These are phyloP conservation scores for Cyclophora punctaria DNA, from an alignment of 2,888 invertebrate species.

Conservation along the genomic window DNA sequence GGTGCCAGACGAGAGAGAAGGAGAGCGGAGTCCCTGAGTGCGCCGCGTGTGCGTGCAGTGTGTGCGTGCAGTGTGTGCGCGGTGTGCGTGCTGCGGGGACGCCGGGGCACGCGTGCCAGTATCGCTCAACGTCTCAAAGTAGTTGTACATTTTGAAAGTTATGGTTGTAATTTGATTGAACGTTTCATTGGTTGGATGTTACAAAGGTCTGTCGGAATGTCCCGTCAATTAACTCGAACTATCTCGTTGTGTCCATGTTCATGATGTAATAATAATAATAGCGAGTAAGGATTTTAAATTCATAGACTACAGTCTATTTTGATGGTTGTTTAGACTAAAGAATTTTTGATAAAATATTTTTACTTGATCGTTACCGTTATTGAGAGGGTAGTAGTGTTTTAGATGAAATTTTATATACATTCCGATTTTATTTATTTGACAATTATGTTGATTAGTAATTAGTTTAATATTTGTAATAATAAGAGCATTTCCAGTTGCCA, in stretches of 20 bases:
- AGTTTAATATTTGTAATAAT: slow-evolving; percentile 36
- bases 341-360: slow-evolving; percentile 48
- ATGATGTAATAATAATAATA: slow-evolving; percentile 40
- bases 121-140: too few species aligned
- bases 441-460: slow-evolving; percentile 38
- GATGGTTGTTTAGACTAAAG: slow-evolving; percentile 44
- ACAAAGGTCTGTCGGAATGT: slow-evolving; percentile 37
- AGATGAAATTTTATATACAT: slow-evolving; percentile 37
- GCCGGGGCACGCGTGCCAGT: too few species aligned
- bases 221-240: slow-evolving; percentile 61
- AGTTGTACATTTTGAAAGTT: slow-evolving; percentile 30
- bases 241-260: slow-evolving; percentile 58
- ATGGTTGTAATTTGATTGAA: slow-evolving; percentile 19
- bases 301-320: slow-evolving; percentile 29
- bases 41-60: too few species aligned
- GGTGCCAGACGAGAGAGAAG: too few species aligned
- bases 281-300: slow-evolving; percentile 44
- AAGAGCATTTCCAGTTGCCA: slow-evolving; percentile 59
- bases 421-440: slow-evolving; percentile 42
- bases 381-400: slow-evolving; percentile 36
- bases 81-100: too few species aligned
- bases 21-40: too few species aligned
- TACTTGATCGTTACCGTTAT: slow-evolving; percentile 52
- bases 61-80: too few species aligned
- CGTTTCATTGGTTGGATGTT: slow-evolving; percentile 1